Percentiles rank a stretch among this genome's conserved stretches.
These are phyloP conservation scores for Phaonia tiefii DNA, from an alignment of 2,888 invertebrate genomes.

Conservation along the genomic window DNA sequence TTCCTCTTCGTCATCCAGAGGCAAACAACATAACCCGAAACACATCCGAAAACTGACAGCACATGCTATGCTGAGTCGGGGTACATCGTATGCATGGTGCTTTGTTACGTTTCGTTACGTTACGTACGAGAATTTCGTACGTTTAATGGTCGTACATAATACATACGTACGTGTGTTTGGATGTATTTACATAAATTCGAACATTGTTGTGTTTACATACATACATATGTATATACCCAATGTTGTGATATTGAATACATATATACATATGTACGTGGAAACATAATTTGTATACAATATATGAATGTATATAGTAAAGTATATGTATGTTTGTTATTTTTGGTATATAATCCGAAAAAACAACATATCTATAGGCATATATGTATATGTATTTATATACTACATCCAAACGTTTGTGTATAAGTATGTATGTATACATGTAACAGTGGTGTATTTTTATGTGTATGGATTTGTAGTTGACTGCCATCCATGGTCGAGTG, in stretches of 20 bases:
- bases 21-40: slow-evolving; percentile 23
- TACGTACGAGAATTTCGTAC: slow-evolving; percentile 6
- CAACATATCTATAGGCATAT: slow-evolving; percentile 6
- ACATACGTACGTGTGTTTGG: slow-evolving; percentile 4
- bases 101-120: slow-evolving; percentile 15
- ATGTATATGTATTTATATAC: background rate
- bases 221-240: too few relatives aligned
- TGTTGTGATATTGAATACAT: background rate
- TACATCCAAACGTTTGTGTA: slow-evolving; percentile 5
- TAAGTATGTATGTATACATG: slow-evolving; percentile 20
- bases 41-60: slow-evolving; percentile 46
- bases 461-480: slow-evolving; percentile 34
- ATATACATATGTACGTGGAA: too few relatives aligned
- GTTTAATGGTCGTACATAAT: slow-evolving; percentile 8
- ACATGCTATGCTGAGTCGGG: slow-evolving; percentile 46
- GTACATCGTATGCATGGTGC: slow-evolving; percentile 33
- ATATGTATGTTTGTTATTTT: slow-evolving; percentile 7
- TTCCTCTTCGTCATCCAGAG: slow-evolving; percentile 30
- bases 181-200: too few relatives aligned
- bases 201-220: too few relatives aligned
- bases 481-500: slow-evolving; percentile 69
- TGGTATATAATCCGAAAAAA: slow-evolving; percentile 27
- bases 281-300: too few relatives aligned
- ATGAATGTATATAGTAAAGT: too few relatives aligned
- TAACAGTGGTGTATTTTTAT: slow-evolving; percentile 20